Conservation (phyloP, 2,888 invertebrate genomes). For the Dexiosoma caninum region DNA sequence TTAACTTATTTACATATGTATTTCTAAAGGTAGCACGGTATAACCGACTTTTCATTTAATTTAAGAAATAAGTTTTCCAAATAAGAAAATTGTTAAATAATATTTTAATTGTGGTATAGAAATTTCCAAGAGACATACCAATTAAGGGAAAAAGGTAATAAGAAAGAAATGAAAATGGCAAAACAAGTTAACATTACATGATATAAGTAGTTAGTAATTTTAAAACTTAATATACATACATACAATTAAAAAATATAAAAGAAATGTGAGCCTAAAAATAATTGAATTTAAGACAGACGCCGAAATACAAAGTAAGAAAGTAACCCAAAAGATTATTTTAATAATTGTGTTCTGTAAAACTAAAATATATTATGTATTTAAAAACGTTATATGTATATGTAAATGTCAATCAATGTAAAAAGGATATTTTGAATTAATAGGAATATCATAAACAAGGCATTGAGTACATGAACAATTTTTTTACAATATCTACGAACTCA, state of each 20-base stretch:
- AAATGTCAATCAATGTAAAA: slow-evolving; percentile 48
- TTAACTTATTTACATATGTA: too few relatives aligned
- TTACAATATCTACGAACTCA: not conserved
- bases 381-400: not conserved
- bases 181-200: slow-evolving; percentile 77
- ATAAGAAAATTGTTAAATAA: too few relatives aligned
- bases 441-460: not conserved
- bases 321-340: slow-evolving; percentile 49
- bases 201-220: slow-evolving; percentile 77
- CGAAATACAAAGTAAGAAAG: slow-evolving; percentile 27
- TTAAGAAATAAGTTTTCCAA: too few relatives aligned
- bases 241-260: slow-evolving; percentile 49
- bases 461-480: not conserved
- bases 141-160: not conserved
- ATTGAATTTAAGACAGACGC: slow-evolving; percentile 28
- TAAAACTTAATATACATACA: slow-evolving; percentile 66
- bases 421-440: not conserved
- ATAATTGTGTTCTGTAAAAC: slow-evolving; percentile 63
- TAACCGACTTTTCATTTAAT: too few relatives aligned
- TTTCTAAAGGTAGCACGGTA: too few relatives aligned
- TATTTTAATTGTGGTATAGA: too few relatives aligned
- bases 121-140: slow-evolving; percentile 71
- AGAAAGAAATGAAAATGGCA: slow-evolving; percentile 68
- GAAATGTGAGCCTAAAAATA: slow-evolving; percentile 47
- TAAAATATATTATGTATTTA: slow-evolving; percentile 37